These are phyloP conservation scores for Conus canariensis DNA, from an alignment of 2,888 invertebrate species.

Conservation along the genomic window DNA sequence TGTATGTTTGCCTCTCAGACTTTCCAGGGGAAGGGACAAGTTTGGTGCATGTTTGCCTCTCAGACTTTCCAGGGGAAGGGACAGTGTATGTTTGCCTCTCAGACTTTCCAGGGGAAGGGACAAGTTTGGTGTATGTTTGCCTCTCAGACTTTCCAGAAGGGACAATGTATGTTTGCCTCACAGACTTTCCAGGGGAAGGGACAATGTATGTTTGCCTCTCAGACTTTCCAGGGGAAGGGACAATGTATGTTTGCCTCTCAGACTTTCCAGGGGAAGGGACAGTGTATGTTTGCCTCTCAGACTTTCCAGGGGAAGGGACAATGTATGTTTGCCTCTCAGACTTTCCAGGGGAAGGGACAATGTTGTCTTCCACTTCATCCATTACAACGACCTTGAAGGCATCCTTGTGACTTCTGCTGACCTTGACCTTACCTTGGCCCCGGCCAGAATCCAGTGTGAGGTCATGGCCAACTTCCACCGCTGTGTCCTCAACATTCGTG, in stretches of 20 bases:
- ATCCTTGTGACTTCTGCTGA: constrained; percentile 84
- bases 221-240: constrained; percentile 84
- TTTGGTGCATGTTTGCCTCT: constrained; percentile 55
- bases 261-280: constrained; percentile 84
- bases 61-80: constrained; percentile 84
- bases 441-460: constrained; percentile 79
- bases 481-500: constrained; percentile 82
- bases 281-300: constrained; percentile 81
- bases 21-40: constrained; percentile 86
- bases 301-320: constrained; percentile 85
- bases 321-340: constrained; percentile 76
- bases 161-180: constrained; percentile 82
- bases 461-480: constrained; percentile 86
- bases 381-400: constrained; percentile 86
- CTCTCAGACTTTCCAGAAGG: constrained; percentile 82
- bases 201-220: constrained; percentile 81
- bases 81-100: constrained; percentile 81
- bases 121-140: constrained; percentile 80
- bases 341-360: constrained; percentile 86
- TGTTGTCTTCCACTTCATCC: constrained; percentile 87
- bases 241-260: constrained; percentile 81
- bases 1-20: constrained; percentile 63
- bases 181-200: constrained; percentile 84
- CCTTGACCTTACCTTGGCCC: constrained; percentile 62
- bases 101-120: constrained; percentile 84